Base-by-base conservation (phyloP, 2,797 vertebrate genomes). In the Gymnodraco acuticeps region DNA sequence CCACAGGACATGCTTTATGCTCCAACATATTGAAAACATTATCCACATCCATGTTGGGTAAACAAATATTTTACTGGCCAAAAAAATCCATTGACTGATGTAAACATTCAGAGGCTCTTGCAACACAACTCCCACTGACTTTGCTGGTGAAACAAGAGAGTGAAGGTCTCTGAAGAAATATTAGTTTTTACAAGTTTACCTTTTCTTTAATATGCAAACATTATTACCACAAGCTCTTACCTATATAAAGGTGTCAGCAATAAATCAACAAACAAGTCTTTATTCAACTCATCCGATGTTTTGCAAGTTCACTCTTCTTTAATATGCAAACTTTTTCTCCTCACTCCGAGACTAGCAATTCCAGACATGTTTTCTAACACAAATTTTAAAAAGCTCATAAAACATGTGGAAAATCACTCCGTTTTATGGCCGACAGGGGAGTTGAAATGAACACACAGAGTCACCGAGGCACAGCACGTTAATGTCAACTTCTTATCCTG, bases 1-100 rank as follows among this genome's bases (percentile, higher is more conserved):
- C 82, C 85, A 85, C 78, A 87, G 86, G 81, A 90, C 73, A 80
- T 88, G 84, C 80, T 88, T 89, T 76, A 47, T 65, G 46, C 88
- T 86, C 88, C 81, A 84, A 87, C 88, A 70, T 86, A 83, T 83
- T 83, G 63, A 77, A 87, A 88, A 67, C 78, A 89, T 90, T 77
- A 79, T 71, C 81, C 81, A 80, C 52, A 75, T 82, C 64, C 68
- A 61, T 79, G 75, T 78, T 72, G 77, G 69, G 73, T 73, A 82
- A 91, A 85, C 78, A 92, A 84, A 71, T 91, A 89, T 78, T 83
- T 81, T 17, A 72, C 56, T 46, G 72, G 61, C 73, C 73, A 62
- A 80, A 84, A 74, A 68, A 78, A 82, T 85, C 16, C 51, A 51
- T 71, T 31, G 70, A 61, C 42, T 74, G 65, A 65, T 59, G 17